Conservation (phyloP, 2,888 invertebrate species). For the Diogma glabrata region DNA sequence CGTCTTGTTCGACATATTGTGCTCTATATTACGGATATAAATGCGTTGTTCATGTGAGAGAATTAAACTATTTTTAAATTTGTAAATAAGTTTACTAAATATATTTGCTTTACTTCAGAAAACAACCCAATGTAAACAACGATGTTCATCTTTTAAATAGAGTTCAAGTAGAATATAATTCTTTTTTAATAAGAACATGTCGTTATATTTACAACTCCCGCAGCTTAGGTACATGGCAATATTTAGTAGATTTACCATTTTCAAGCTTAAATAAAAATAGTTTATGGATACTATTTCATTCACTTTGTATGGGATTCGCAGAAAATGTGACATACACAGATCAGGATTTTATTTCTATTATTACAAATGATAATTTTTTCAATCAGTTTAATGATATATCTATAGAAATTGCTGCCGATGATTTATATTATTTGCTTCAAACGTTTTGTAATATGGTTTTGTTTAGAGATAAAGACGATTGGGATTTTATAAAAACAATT, state of each 20-base stretch:
- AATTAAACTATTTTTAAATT: background rate
- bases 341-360: conserved; percentile 11
- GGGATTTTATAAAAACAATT: conserved; percentile 51
- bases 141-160: conserved; percentile 42
- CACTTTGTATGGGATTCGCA: conserved; percentile 45
- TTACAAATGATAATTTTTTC: conserved; percentile 31
- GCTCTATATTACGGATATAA: conserved; percentile 59
- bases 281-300: conserved; percentile 55
- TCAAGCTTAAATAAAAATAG: conserved; percentile 43
- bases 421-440: conserved; percentile 64
- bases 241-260: conserved; percentile 64
- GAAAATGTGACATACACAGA: conserved; percentile 23
- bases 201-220: conserved; percentile 57
- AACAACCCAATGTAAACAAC: conserved; percentile 28
- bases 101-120: conserved; percentile 20
- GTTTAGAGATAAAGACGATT: conserved; percentile 46
- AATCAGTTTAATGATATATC: conserved; percentile 52
- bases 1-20: conserved; percentile 57
- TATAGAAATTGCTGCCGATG: conserved; percentile 51
- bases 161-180: conserved; percentile 60
- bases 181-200: conserved; percentile 56
- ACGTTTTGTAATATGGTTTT: conserved; percentile 71
- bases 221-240: conserved; percentile 69
- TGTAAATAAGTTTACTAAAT: background rate
- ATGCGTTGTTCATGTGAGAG: conserved; percentile 30